phyloP scores from a whole-genome alignment of 1,140 invertebrate genomes.

The Zaprionus kolodkinae region DNA sequence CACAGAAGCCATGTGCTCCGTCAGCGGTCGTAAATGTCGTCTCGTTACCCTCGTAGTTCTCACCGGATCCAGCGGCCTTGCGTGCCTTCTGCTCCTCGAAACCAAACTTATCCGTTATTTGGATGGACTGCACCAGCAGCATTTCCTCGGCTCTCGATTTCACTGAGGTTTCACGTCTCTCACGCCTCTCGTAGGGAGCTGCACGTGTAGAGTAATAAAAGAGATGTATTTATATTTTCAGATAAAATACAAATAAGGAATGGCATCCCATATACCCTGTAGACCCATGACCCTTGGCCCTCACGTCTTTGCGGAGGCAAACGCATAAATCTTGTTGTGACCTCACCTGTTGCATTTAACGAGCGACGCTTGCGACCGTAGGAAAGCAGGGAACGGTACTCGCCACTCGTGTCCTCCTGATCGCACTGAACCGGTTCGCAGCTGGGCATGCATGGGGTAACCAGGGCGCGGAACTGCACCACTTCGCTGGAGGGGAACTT shows the following conservation, averaged over 20 bases:
- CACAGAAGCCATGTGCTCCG: constrained; percentile 87
- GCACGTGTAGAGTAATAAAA: background rate
- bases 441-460: constrained; percentile 96
- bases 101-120: constrained; percentile 96
- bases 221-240: background rate
- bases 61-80: constrained; percentile 43
- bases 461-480: constrained; percentile 96
- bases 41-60: constrained; percentile 84
- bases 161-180: background rate
- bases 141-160: constrained; percentile 87
- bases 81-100: constrained; percentile 86
- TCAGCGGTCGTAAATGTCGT: constrained; percentile 86
- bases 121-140: constrained; percentile 94
- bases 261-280: background rate
- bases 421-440: constrained; percentile 96
- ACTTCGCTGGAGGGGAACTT: constrained; percentile 98
- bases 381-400: constrained; percentile 90
- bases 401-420: constrained; percentile 90
- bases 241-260: background rate
- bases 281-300: background rate
- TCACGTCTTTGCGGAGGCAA: background rate
- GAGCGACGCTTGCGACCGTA: constrained; percentile 85
- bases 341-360: constrained; percentile 51
- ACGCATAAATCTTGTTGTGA: background rate
- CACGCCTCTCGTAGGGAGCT: background rate